Base-by-base conservation (phyloP, 2,888 invertebrate species). In the Agrotis segetum region DNA sequence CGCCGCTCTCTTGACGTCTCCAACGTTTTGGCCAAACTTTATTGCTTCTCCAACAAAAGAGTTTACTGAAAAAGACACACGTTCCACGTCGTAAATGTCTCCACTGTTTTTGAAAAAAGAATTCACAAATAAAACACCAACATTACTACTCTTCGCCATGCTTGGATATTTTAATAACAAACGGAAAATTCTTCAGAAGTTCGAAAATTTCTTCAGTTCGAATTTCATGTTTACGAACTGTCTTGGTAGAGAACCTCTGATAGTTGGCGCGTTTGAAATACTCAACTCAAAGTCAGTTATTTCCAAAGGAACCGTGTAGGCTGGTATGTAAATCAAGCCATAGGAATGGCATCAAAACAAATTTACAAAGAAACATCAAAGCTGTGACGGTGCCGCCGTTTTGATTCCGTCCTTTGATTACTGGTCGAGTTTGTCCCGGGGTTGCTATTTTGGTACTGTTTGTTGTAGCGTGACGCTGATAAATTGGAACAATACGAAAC, bases 331-430 rank as follows among this genome's bases (percentile, higher is more conserved):
- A 90, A 90, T 89, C 87, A 88, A 85, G 75, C 71, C 80, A 85
- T 82, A 83, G 84, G 72, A 87, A 85, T 85, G 86, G 84, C 85
- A 86, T 89, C 88, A 89, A 88, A 90, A 91, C 89, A 56, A 56
- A 56, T 69, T 67, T 67, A 89, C 89, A 90, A 90, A 90, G 90
- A 89, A 89, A 94, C 94, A 90, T 95, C 95, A 95, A 95, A 95
- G 93, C 88, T 84, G 84, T 82, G 83, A 88, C 83, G 87, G 87
- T 90, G 88, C 84, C 86, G 87, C 88, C 88, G 89, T 92, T 93
- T 92, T 92, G 93, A 95, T 93, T 91, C 92, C 87, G 89, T 92
- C 91, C 92, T 94, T 94, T 95, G 93, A 95, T 95, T 94, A 90
- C 89, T 83, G 86, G 81, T 84, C 77, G 88, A 89, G 88, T 89